Percentiles rank a stretch among this genome's conserved stretches.
These are phyloP conservation scores for Struthio camelus DNA, from an alignment of 2,113 vertebrate species.

Conservation along the genomic window DNA sequence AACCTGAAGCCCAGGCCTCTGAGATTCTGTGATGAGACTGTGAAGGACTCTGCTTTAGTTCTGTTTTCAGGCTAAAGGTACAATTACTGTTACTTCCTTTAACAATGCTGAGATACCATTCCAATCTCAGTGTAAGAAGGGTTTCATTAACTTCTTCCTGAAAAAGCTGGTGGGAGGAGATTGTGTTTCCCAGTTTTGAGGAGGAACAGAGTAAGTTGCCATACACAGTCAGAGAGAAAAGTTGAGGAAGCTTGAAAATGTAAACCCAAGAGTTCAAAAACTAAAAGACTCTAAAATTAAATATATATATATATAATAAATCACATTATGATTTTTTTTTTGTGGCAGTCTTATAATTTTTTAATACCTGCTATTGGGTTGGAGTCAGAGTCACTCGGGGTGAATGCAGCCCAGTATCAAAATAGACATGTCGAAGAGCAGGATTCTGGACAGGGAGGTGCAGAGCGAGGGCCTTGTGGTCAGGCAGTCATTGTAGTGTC, in stretches of 20 bases:
- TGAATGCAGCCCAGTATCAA: neutral
- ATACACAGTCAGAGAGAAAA: neutral
- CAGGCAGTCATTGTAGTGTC: neutral
- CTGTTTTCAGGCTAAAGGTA: neutral
- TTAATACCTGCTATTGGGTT: neutral
- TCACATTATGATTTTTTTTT: neutral
- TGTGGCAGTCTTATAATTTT: neutral
- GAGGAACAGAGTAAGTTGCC: neutral
- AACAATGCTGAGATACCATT: neutral
- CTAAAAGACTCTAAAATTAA: neutral
- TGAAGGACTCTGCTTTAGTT: neutral
- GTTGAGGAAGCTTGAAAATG: neutral
- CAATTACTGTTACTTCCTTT: neutral
- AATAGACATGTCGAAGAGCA: neutral
- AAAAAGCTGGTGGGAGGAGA: neutral
- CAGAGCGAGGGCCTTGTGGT: neutral
- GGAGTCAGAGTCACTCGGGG: neutral
- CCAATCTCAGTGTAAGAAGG: neutral
- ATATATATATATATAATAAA: neutral
- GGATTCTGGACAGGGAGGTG: neutral
- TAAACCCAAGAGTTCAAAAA: neutral
- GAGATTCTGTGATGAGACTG: neutral
- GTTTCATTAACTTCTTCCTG: neutral
- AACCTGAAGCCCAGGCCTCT: neutral
- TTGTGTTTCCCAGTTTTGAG: neutral